Base-by-base conservation (phyloP, 2,113 vertebrate species). In the Brachyhypopomus gauderio region DNA sequence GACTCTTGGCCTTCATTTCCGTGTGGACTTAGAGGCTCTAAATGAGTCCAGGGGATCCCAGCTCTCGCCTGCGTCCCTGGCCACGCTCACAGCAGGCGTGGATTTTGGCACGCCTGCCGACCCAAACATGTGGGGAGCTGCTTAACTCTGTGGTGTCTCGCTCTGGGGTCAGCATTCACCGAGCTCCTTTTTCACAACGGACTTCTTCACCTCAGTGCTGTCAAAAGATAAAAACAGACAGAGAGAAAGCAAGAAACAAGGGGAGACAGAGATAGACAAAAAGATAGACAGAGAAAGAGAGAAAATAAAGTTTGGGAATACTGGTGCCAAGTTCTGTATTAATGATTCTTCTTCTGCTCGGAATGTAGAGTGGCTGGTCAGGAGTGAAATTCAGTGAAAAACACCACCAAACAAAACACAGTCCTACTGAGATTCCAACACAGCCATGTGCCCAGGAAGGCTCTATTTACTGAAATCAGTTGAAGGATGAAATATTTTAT, bases 11-110 rank as follows among this genome's bases (percentile, higher is more conserved):
- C 77, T 85, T 84, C 79, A 66, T 72, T 80, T 76, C 83, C 63
- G 67, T 73, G 48, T 56, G 71, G 81, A 75, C 64, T 36, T 58
- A 71, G 75, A 88, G 83, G 76, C 77, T 69, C 52, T 72, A 73
- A 85, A 88, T 87, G 63, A 83, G 77, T 77, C 73, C 55, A 74
- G 83, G 78, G 73, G 80, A 83, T 80, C 75, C 67, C 83, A 81
- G 72, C 74, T 81, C 72, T 74, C 48, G 72, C 38, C 74, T 52
- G 71, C 59, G 67, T 86, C 79, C 71, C 12, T 74, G 8, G 77
- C 58, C 71, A 77, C 22, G 71, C 75, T 85, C 59, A 38, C 74
- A 85, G 60, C 64, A 30, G 12, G 23, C 83, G 63, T 45, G n/a
- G 52, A 62, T 84, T 83, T 75, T 83, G 82, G 80, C 84, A 84